Percentiles rank a stretch among this genome's conserved stretches.
Evolutionary conservation across 2,888 invertebrate genomes (phyloP).

Genomic region (Cataglyphis cursor): DNA sequence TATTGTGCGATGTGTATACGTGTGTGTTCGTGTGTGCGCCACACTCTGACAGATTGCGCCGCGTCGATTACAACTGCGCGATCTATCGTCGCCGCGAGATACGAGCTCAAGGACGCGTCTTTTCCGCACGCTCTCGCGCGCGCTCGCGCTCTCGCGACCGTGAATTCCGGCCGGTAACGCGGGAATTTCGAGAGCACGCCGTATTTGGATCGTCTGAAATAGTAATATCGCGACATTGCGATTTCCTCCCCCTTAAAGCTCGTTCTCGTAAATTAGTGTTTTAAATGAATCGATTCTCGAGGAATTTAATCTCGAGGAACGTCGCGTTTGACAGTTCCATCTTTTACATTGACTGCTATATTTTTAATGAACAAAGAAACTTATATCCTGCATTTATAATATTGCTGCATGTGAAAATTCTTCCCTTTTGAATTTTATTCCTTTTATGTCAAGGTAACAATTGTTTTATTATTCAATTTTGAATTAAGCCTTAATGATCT

Average conservation of each 20-base stretch:
- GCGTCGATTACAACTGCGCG: conserved; percentile 83
- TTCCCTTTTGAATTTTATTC: background rate
- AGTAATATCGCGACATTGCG: conserved; percentile 15
- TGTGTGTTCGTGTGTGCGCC: background rate
- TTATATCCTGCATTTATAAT: background rate
- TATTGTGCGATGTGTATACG: background rate
- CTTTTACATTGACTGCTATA: background rate
- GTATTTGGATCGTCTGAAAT: conserved; percentile 47
- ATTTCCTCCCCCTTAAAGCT: background rate
- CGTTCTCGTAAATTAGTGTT: background rate
- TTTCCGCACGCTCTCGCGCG: conserved; percentile 57
- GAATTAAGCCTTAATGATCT: background rate
- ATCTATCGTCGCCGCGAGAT: conserved; percentile 85
- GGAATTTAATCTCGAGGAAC: background rate
- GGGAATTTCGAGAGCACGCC: conserved; percentile 70
- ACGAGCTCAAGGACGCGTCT: conserved; percentile 84
- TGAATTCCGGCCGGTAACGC: conserved; percentile 82
- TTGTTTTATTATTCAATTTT: background rate
- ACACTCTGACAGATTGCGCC: conserved; percentile 74
- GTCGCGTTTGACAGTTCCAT: background rate
- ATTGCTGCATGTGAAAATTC: background rate
- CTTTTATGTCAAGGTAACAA: background rate
- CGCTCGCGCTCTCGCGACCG: conserved; percentile 68
- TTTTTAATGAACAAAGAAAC: background rate
- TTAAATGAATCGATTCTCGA: background rate